Evolutionary conservation across 1,140 invertebrate genomes (phyloP).

Genomic region (Aphaenogaster rudis): DNA sequence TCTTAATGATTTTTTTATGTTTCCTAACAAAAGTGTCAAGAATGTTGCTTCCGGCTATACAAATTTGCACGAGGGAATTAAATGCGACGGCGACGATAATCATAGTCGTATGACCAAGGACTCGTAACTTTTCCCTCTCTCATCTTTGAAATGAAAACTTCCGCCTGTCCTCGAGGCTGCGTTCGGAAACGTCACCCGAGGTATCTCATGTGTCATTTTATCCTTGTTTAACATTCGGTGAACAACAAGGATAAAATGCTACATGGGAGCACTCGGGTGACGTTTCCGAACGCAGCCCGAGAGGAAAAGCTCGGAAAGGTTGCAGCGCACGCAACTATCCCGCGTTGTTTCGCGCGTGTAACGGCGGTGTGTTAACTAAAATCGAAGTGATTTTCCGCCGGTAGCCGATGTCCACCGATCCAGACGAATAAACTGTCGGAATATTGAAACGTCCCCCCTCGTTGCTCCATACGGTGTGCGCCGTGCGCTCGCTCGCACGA

Average conservation of each 20-base stretch:
- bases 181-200: too few relatives aligned
- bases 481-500: constrained; percentile 20
- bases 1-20: neutral
- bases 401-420: constrained; percentile 79
- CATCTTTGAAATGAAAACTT: constrained; percentile 21
- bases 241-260: too few relatives aligned
- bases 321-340: neutral
- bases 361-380: constrained; percentile 80
- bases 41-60: neutral
- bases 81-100: neutral
- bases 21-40: neutral
- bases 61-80: constrained; percentile 15
- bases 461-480: constrained; percentile 31
- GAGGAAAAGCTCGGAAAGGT: neutral
- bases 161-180: neutral
- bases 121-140: neutral
- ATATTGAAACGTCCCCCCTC: constrained; percentile 83
- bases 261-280: too few relatives aligned
- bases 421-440: constrained; percentile 86
- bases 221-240: too few relatives aligned
- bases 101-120: neutral
- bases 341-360: constrained; percentile 58
- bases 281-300: too few relatives aligned
- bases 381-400: constrained; percentile 83
- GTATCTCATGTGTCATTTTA: too few relatives aligned